Conservation (phyloP, 2,113 vertebrate species). For the Gnathonemus longibarbis region DNA sequence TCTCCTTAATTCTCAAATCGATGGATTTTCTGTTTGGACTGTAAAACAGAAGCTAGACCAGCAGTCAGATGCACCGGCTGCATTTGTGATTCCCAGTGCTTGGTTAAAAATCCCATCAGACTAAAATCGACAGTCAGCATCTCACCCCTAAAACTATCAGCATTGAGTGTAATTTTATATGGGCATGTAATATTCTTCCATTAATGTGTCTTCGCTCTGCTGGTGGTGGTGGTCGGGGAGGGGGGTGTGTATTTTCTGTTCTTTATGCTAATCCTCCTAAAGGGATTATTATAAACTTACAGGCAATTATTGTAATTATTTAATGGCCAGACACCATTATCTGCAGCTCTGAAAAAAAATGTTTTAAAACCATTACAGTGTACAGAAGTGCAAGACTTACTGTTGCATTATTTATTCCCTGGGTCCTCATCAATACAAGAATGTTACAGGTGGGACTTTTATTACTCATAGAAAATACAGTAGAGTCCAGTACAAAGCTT, state of each 20-base stretch:
- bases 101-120: not conserved
- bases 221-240: not conserved
- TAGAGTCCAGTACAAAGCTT: not conserved
- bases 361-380: not conserved
- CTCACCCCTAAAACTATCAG: not conserved
- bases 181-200: not conserved
- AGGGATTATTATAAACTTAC: not conserved
- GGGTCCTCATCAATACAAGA: not conserved
- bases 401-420: not conserved
- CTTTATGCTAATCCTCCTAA: not conserved
- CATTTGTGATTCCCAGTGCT: not conserved
- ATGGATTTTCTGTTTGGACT: not conserved
- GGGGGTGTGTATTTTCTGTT: not conserved
- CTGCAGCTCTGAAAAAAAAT: not conserved
- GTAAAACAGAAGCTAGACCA: not conserved
- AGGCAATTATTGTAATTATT: not conserved
- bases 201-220: not conserved
- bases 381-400: not conserved
- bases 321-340: not conserved
- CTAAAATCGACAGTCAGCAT: not conserved
- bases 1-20: conserved; percentile 31
- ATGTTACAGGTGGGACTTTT: not conserved
- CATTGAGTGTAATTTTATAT: not conserved
- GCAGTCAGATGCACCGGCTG: not conserved
- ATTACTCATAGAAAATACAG: not conserved